phyloP scores from a whole-genome alignment of 2,797 vertebrate species.

The Luscinia luscinia region DNA sequence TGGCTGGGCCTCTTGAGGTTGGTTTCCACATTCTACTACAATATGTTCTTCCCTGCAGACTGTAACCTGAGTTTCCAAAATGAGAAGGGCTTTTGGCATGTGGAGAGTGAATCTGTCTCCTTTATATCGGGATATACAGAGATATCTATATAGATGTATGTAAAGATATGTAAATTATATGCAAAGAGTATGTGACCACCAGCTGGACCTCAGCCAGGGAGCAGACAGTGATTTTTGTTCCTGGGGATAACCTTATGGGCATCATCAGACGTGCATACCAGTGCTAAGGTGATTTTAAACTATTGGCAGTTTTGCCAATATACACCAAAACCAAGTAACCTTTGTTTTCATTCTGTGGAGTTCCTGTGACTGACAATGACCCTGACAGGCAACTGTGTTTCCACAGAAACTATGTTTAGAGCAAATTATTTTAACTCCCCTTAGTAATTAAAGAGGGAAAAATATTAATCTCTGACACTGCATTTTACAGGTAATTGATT shows the following conservation, averaged over 20 bases:
- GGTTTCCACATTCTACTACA: not conserved
- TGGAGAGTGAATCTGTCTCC: not conserved
- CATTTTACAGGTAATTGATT: slow-evolving; percentile 12
- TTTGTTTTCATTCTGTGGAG: not conserved
- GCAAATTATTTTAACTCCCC: not conserved
- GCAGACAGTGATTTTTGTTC: not conserved
- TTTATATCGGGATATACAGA: not conserved
- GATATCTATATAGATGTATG: accelerated
- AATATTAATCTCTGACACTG: not conserved
- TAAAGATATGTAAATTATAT: not conserved
- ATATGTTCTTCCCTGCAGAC: not conserved
- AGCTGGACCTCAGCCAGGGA: not conserved
- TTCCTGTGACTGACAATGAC: not conserved
- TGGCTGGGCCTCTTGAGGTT: not conserved
- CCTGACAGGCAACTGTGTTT: not conserved
- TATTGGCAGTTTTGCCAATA: not conserved
- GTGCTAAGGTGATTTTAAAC: not conserved
- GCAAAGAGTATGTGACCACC: not conserved
- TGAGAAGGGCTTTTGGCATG: not conserved
- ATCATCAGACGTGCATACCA: too few relatives aligned
- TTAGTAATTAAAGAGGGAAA: not conserved
- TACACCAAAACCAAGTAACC: not conserved
- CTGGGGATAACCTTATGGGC: not conserved
- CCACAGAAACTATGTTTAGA: not conserved
- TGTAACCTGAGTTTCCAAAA: not conserved